A percentile compares a stretch with the other conserved stretches of the same genome.
Evolutionary conservation across 1,140 invertebrate genomes (phyloP).

Genomic region (Phocides pigmalion): DNA sequence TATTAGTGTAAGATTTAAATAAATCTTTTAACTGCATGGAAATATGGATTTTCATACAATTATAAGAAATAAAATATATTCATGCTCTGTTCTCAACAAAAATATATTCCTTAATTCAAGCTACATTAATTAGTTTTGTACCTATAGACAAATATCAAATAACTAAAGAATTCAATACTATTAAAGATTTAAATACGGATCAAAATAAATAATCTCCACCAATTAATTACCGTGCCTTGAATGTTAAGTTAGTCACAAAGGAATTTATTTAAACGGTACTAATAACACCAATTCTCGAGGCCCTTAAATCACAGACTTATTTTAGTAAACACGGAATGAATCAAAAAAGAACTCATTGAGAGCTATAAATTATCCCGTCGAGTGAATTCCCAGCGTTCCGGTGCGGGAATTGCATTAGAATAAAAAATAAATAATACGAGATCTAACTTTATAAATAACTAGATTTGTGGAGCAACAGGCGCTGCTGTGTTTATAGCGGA

Average conservation of each 20-base stretch:
- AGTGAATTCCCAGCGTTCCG: constrained; percentile 48
- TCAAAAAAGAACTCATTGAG: constrained; percentile 44
- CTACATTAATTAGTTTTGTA: not conserved
- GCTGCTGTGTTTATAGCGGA: constrained; percentile 54
- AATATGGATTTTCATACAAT: no score
- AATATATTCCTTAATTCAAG: no score
- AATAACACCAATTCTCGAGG: constrained; percentile 18
- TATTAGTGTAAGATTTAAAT: no score
- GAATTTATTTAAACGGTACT: constrained; percentile 30
- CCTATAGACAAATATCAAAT: not conserved
- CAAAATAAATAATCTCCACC: constrained; percentile 10
- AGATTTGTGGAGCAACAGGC: constrained; percentile 62
- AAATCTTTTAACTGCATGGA: no score
- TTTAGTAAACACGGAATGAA: constrained; percentile 46
- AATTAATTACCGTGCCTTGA: constrained; percentile 27
- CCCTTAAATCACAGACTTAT: constrained; percentile 43
- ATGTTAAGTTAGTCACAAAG: constrained; percentile 12
- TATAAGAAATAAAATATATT: no score
- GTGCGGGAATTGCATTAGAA: constrained; percentile 54
- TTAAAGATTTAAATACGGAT: constrained; percentile 10
- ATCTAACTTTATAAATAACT: constrained; percentile 67
- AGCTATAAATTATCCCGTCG: constrained; percentile 36
- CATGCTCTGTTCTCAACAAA: no score
- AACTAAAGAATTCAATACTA: not conserved
- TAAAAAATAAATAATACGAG: constrained; percentile 62